These are phyloP conservation scores for Drosophila maculinotata DNA, from an alignment of 2,888 invertebrate species.

Conservation along the genomic window DNA sequence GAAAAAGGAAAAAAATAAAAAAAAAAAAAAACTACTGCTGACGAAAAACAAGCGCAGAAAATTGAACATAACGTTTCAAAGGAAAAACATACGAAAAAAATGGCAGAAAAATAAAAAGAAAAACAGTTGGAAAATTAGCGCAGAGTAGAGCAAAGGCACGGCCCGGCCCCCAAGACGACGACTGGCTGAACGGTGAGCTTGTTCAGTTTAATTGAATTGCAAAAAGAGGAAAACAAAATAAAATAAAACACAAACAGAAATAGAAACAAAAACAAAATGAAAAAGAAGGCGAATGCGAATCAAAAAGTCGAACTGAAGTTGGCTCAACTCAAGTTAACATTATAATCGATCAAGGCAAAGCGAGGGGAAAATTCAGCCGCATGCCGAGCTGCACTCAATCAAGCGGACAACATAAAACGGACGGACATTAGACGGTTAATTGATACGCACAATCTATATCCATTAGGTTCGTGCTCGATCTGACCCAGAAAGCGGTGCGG, in stretches of 20 bases:
- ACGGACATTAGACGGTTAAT: slow-evolving; percentile 66
- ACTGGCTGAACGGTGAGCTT: slow-evolving; percentile 65
- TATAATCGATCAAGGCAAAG: slow-evolving; percentile 81
- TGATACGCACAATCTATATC: slow-evolving; percentile 77
- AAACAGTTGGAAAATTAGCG: slow-evolving; percentile 75
- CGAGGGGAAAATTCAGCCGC: slow-evolving; percentile 68
- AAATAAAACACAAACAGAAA: slow-evolving; percentile 17
- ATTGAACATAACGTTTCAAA: slow-evolving; percentile 70
- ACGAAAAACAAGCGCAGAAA: slow-evolving; percentile 74
- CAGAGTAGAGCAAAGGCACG: slow-evolving; percentile 67
- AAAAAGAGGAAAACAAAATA: slow-evolving; percentile 44
- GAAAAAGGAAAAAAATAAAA: slow-evolving; percentile 16
- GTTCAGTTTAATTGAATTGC: slow-evolving; percentile 79
- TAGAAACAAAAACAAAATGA: no score
- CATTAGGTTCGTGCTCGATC: slow-evolving; percentile 66
- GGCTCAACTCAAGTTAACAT: slow-evolving; percentile 66
- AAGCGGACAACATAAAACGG: slow-evolving; percentile 42
- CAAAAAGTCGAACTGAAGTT: slow-evolving; percentile 46
- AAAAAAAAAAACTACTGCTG: slow-evolving; percentile 33
- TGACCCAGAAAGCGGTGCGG: slow-evolving; percentile 68
- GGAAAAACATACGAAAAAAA: slow-evolving; percentile 59
- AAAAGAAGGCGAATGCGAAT: slow-evolving; percentile 42
- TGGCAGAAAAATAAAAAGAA: slow-evolving; percentile 54
- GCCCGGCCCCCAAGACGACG: slow-evolving; percentile 61
- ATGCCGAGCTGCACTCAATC: slow-evolving; percentile 72